Evolutionary conservation across 2,113 vertebrate genomes (phyloP).

Genomic region (Ctenodactylus gundi): DNA sequence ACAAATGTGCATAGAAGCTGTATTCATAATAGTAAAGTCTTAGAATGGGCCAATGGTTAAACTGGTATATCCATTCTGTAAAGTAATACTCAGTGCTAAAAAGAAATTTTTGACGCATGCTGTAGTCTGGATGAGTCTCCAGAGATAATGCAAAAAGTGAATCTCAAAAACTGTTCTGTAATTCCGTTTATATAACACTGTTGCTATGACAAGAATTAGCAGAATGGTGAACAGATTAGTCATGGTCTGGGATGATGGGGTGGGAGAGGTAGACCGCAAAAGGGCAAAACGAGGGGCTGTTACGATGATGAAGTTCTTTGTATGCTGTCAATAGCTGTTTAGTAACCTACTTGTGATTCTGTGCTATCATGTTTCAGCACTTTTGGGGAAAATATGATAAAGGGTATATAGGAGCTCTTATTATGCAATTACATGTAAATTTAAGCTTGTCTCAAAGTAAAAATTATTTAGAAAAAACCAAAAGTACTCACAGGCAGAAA

Average conservation of each 20-base stretch:
- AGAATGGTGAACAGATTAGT: neutral
- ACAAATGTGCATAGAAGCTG: neutral
- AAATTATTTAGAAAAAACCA: neutral
- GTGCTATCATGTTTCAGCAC: neutral
- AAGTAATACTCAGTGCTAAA: neutral
- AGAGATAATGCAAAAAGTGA: neutral
- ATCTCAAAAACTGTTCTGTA: neutral
- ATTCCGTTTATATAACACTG: neutral
- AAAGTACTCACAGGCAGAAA: neutral
- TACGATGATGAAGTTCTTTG: neutral
- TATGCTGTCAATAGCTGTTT: too few relatives aligned
- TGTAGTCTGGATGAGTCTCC: neutral
- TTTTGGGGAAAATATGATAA: neutral
- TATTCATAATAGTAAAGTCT: neutral
- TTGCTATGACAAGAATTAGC: neutral
- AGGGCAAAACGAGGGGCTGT: neutral
- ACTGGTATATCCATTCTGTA: neutral
- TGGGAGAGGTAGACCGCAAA: neutral
- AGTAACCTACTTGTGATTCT: neutral
- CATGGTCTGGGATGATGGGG: neutral
- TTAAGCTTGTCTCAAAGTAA: conserved; percentile 4
- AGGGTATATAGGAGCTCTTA: neutral
- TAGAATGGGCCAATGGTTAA: neutral
- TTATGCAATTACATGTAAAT: neutral
- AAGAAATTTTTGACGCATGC: neutral